These are phyloP conservation scores for Eulemur coronatus DNA, from an alignment of 2,797 vertebrate species.

Conservation along the genomic window DNA sequence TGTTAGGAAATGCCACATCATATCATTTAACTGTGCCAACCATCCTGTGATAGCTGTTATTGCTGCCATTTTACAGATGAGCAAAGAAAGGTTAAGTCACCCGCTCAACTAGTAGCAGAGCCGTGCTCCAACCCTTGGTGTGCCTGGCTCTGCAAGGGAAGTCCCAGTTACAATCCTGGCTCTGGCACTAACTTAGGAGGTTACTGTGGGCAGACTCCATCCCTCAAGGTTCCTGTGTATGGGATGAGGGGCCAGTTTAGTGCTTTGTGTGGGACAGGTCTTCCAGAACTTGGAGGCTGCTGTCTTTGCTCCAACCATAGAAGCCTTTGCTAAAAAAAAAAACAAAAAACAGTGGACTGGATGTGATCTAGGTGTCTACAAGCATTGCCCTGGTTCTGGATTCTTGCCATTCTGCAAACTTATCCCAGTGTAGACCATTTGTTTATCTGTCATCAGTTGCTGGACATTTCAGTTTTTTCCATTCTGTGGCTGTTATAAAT, in stretches of 20 bases:
- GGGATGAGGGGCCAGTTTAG: neutral
- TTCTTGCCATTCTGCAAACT: neutral
- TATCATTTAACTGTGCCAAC: neutral
- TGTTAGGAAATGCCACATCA: neutral
- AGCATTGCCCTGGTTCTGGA: neutral
- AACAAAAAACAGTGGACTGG: neutral
- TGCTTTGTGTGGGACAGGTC: neutral
- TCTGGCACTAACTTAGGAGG: neutral
- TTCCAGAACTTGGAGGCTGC: neutral
- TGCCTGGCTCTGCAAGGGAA: neutral
- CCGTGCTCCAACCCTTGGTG: fast-evolving
- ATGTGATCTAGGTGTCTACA: neutral
- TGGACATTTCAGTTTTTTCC: neutral
- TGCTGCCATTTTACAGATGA: neutral
- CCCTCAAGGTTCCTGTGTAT: neutral
- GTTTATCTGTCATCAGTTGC: neutral
- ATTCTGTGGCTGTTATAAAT: neutral
- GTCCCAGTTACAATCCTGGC: neutral
- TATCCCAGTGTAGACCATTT: neutral
- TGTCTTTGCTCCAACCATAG: neutral
- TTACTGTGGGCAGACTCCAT: no score
- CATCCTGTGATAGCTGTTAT: neutral
- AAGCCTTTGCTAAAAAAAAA: neutral
- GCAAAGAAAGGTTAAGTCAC: neutral
- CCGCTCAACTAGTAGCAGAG: neutral